These are phyloP conservation scores for Cyclopterus lumpus DNA, from an alignment of 2,797 vertebrate genomes.

Conservation along the genomic window DNA sequence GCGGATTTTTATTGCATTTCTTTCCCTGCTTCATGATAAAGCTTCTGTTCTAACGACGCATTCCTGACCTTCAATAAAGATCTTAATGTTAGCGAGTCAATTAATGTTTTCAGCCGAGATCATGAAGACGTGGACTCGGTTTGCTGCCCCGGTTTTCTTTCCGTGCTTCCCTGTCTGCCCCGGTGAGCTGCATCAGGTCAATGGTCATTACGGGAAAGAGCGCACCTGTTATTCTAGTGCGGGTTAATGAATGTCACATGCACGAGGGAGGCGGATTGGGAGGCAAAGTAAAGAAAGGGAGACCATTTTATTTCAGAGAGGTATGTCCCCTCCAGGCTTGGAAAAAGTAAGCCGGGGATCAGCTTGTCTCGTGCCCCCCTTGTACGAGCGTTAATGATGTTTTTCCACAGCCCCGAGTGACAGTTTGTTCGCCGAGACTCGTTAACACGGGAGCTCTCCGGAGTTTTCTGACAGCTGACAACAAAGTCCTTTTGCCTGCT, in stretches of 20 bases:
- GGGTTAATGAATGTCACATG: conserved; percentile 76
- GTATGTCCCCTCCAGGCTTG: conserved; percentile 63
- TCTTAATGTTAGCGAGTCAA: conserved; percentile 49
- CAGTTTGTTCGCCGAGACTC: conserved; percentile 69
- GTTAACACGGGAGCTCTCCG: conserved; percentile 48
- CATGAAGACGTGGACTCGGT: conserved; percentile 15
- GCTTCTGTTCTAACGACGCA: conserved; percentile 28
- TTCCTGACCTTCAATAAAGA: conserved; percentile 39
- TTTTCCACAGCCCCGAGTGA: conserved; percentile 64
- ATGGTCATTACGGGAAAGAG: conserved; percentile 56
- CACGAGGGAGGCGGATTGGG: conserved; percentile 27
- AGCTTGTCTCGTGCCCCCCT: conserved; percentile 52
- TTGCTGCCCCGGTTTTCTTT: conserved; percentile 24
- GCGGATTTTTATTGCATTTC: background rate
- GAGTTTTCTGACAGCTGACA: conserved; percentile 69
- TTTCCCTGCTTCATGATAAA: conserved; percentile 12
- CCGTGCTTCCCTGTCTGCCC: conserved; percentile 35
- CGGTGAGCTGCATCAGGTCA: conserved; percentile 6
- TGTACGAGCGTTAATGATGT: conserved; percentile 71
- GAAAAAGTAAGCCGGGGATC: conserved; percentile 54
- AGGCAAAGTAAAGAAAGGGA: conserved; percentile 49
- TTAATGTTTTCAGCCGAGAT: conserved; percentile 38
- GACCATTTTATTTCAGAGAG: conserved; percentile 57
- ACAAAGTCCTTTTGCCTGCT: conserved; percentile 43
- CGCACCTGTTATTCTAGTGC: conserved; percentile 63